A percentile compares a stretch with the other conserved stretches of the same genome.
Evolutionary conservation across 2,113 vertebrate species (phyloP).

Genomic region (Mustela lutreola): DNA sequence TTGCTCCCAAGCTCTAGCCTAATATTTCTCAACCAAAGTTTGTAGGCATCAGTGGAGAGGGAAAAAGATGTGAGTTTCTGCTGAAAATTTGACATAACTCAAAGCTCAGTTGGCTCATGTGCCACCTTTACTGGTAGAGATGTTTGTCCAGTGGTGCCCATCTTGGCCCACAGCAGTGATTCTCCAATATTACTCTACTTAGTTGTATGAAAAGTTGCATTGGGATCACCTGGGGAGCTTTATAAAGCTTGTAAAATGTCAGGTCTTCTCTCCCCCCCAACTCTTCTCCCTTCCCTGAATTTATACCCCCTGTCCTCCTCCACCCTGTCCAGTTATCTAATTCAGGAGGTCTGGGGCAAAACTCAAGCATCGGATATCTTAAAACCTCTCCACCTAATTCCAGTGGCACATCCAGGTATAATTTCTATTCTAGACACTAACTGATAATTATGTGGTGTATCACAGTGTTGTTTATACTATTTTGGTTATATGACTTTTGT

Average conservation of each 20-base stretch:
- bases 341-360: neutral
- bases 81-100: neutral
- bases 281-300: neutral
- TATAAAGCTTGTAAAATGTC: neutral
- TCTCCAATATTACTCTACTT: neutral
- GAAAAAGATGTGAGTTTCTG: neutral
- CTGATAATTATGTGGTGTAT: neutral
- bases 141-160: neutral
- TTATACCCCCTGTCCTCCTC: neutral
- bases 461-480: neutral
- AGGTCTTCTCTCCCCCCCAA: neutral
- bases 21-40: neutral
- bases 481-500: slow-evolving; percentile 35
- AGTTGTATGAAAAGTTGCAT: neutral
- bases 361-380: neutral
- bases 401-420: neutral
- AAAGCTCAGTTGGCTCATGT: neutral
- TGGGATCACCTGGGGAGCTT: neutral
- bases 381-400: neutral
- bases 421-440: neutral
- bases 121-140: neutral
- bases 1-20: neutral
- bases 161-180: neutral
- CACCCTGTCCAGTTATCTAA: neutral
- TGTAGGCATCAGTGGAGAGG: neutral